phyloP scores from a whole-genome alignment of 2,888 invertebrate species.

The Alitta virens region DNA sequence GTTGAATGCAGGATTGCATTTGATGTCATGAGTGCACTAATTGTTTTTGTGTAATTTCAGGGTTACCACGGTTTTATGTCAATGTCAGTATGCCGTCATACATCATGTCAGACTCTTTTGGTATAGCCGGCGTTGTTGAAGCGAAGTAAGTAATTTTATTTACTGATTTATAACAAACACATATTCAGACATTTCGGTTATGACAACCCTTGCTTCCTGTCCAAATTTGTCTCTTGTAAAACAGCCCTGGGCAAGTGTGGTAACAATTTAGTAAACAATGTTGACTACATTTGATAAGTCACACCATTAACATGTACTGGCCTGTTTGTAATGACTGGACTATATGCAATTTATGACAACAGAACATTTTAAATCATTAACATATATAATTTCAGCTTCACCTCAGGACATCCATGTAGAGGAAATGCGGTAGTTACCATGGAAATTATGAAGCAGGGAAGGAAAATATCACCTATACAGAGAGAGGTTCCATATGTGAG shows the following conservation, averaged over 20 bases:
- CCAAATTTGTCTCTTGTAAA: no score
- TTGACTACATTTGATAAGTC: no score
- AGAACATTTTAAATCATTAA: no score
- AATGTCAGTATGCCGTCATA: slow-evolving; percentile 95
- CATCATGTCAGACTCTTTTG: slow-evolving; percentile 82
- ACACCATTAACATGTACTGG: no score
- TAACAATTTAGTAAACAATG: no score
- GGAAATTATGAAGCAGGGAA: background rate
- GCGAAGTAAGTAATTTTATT: slow-evolving; percentile 66
- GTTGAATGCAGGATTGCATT: no score
- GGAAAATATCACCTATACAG: background rate
- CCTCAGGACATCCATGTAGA: slow-evolving; percentile 3
- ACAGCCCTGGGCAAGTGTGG: no score
- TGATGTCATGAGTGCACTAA: no score
- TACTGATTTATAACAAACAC: background rate
- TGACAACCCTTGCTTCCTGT: no score
- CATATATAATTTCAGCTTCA: slow-evolving; percentile 11
- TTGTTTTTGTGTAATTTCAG: no score
- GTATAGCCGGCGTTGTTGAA: slow-evolving; percentile 80
- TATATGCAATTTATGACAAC: no score
- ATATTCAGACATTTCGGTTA: background rate
- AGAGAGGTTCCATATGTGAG: slow-evolving; percentile 6
- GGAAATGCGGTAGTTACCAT: slow-evolving; percentile 1
- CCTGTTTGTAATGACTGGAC: no score
- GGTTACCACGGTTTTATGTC: slow-evolving; percentile 81